Percentiles rank a stretch among this genome's conserved stretches.
phyloP scores from a whole-genome alignment of 2,797 vertebrate species.

The Microtus agrestis region DNA sequence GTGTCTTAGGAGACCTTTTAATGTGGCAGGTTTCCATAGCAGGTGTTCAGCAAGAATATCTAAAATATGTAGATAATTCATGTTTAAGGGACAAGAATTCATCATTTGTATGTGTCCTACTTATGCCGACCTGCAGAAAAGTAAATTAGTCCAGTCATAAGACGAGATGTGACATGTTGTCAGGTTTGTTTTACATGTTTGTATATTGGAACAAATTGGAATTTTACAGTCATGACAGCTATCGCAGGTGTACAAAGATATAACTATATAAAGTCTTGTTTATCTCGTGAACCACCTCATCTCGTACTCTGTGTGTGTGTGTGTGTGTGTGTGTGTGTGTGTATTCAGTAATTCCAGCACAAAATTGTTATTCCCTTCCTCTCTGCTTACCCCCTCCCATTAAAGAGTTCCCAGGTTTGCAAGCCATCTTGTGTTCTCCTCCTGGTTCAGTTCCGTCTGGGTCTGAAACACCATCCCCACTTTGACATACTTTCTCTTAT shows the following conservation, averaged over 20 bases:
- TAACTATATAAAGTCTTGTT: slow-evolving; percentile 23
- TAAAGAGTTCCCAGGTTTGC: neutral
- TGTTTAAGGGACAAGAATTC: slow-evolving; percentile 26
- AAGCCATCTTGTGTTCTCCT: neutral
- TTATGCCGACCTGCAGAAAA: slow-evolving; percentile 43
- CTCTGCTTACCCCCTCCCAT: neutral
- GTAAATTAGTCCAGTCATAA: slow-evolving; percentile 40
- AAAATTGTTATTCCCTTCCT: neutral
- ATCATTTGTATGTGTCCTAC: neutral
- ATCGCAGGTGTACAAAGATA: slow-evolving; percentile 24
- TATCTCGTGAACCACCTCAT: neutral
- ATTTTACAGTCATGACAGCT: slow-evolving; percentile 10
- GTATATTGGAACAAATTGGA: slow-evolving; percentile 14
- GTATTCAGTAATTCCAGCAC: neutral
- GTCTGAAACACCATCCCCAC: neutral
- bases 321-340: neutral
- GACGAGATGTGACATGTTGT: neutral
- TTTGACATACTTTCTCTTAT: neutral
- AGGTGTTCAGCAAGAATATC: slow-evolving; percentile 51
- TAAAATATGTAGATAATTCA: slow-evolving; percentile 64
- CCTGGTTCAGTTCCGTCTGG: neutral
- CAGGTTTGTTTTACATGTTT: slow-evolving; percentile 46
- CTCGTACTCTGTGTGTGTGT: neutral
- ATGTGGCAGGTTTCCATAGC: slow-evolving; percentile 33
- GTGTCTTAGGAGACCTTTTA: neutral